Base-by-base conservation (phyloP, 1,140 invertebrate genomes). In the Scaptomyza pallida region DNA sequence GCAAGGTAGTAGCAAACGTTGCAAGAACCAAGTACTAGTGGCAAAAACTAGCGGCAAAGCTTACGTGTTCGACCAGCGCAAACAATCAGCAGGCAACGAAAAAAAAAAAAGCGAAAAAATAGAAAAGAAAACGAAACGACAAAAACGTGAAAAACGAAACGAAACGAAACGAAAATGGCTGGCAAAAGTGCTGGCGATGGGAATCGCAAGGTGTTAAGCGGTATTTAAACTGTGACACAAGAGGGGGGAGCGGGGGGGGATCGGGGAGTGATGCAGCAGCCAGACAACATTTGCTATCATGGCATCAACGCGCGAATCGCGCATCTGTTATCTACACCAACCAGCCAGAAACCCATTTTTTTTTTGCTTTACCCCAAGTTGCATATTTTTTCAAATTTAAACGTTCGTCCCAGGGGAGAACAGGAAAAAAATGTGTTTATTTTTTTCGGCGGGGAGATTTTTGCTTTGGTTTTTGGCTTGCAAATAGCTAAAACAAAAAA, bases 261-360 rank as follows among this genome's bases (percentile, higher is more conserved):
- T 9, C 26, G 9, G n/a, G n/a, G 33, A 12, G 12, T 3, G 33
- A 37, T n/a, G 33, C 33, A 37, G 33, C 33, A 37, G 12, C 12
- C 33, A 37, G 33, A 37, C 33, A 37, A n/a, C 33, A 37, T 37
- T 37, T n/a, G 33, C 12, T 37, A 37, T 37, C 33, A 37, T n/a
- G 33, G 33, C 12, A 37, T 1, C 33, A 37, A 4, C 33, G 33
- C 8, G 3, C 2, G n/a, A n/a, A 37, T 37, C 33, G 33, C n/a
- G 33, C 12, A 37, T 37, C 33, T 37, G 33, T n/a, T 37, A 37
- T 37, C 33, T 37, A n/a, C n/a, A 37, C 33, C 33, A 30, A 30
- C 26, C 26, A 30, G 26, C 26, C 26, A 30, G 26, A 8, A 9
- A 21, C 19, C 19, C 2, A 2, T 21, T 30, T 2, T 30, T 8